Evolutionary conservation across 1,140 invertebrate species (phyloP).

Genomic region (Lasioglossum albipes): DNA sequence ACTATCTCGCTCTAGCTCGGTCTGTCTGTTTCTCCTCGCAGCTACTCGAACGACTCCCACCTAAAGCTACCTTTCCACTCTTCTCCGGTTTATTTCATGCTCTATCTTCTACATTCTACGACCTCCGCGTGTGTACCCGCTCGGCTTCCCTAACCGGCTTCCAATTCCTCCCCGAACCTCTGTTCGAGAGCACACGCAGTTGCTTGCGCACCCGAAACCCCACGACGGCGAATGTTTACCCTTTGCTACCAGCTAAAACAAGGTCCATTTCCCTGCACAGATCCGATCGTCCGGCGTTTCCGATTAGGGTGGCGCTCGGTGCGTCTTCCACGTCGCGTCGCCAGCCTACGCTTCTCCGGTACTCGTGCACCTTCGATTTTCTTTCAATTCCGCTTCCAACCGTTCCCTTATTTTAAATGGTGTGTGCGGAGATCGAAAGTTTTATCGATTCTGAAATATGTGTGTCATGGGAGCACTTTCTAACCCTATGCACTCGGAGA

Average conservation of each 20-base stretch:
- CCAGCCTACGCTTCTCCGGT: no score
- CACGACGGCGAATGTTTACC: neutral
- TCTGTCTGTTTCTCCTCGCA: neutral
- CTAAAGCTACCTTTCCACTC: constrained; percentile 10
- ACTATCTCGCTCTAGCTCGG: no score
- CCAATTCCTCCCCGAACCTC: constrained; percentile 49
- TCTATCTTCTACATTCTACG: constrained; percentile 38
- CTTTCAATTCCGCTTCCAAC: no score
- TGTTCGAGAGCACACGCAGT: constrained; percentile 32
- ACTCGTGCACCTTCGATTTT: no score
- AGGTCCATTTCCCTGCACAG: neutral
- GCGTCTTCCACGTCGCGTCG: neutral
- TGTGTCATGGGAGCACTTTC: no score
- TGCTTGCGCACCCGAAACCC: constrained; percentile 19
- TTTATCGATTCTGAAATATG: no score
- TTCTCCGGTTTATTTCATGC: neutral
- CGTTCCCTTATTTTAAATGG: no score
- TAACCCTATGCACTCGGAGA: no score
- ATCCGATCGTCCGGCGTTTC: neutral
- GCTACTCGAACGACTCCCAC: constrained; percentile 8
- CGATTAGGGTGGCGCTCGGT: neutral
- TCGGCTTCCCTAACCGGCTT: neutral
- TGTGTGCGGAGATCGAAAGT: no score
- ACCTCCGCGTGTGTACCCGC: constrained; percentile 8
- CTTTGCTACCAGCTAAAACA: neutral